Evolutionary conservation across 2,113 vertebrate species (phyloP).

Genomic region (Eulemur macaco): DNA sequence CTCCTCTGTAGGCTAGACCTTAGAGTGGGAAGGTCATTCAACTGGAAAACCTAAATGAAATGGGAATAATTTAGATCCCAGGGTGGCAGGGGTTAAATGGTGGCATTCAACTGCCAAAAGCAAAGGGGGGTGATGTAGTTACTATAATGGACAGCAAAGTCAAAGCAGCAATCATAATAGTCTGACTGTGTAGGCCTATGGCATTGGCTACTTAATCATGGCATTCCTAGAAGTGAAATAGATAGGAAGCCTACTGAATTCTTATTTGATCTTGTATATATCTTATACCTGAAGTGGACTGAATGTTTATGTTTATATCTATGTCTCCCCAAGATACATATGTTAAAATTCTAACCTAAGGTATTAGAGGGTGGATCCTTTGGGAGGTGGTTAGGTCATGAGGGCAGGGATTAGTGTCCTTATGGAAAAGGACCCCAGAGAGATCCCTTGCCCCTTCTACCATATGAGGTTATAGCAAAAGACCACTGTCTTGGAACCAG

Average conservation of each 20-base stretch:
- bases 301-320: not conserved
- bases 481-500: not conserved
- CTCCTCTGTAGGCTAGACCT: not conserved
- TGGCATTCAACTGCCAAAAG: not conserved
- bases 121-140: not conserved
- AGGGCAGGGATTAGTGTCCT: not conserved
- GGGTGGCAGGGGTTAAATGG: not conserved
- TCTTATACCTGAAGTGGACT: not conserved
- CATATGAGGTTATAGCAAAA: not conserved
- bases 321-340: not conserved
- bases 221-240: not conserved
- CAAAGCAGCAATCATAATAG: not conserved
- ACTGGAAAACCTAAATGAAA: too few species aligned
- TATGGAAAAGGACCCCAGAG: not conserved
- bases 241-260: not conserved
- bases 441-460: not conserved
- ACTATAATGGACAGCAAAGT: not conserved
- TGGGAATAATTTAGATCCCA: too few species aligned
- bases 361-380: not conserved
- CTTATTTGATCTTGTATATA: not conserved
- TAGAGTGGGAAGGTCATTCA: not conserved
- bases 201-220: not conserved
- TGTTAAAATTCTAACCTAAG: not conserved
- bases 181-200: not conserved
- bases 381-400: not conserved